Conservation (phyloP, 2,888 invertebrate species). For the Ypsolopha sequella region DNA sequence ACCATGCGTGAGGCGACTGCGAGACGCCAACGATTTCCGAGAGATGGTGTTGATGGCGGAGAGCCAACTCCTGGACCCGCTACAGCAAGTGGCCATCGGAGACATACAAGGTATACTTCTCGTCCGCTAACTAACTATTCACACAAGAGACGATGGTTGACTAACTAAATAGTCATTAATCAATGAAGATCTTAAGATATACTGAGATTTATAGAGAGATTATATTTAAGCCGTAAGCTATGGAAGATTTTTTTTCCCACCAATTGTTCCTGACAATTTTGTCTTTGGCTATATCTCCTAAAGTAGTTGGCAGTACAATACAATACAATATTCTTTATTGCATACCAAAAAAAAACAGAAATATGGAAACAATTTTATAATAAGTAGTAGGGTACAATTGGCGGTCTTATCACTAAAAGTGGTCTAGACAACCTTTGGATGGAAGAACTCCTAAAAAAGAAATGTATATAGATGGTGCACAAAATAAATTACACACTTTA, state of each 20-base stretch:
- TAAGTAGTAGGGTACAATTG: too few relatives aligned
- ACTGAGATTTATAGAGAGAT: background rate
- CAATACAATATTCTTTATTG: too few relatives aligned
- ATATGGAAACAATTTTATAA: too few relatives aligned
- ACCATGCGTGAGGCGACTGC: constrained; percentile 28
- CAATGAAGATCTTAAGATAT: too few relatives aligned
- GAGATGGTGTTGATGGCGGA: constrained; percentile 33
- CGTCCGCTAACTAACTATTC: background rate
- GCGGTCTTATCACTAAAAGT: too few relatives aligned
- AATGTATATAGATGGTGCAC: too few relatives aligned
- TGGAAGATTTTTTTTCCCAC: background rate
- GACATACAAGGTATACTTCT: background rate
- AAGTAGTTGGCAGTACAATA: too few relatives aligned
- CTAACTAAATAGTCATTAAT: background rate
- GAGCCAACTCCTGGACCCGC: constrained; percentile 22
- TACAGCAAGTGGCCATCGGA: constrained; percentile 2
- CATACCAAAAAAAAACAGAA: too few relatives aligned
- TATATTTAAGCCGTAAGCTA: background rate
- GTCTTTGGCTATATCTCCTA: too few relatives aligned
- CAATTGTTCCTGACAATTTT: background rate
- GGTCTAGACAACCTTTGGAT: too few relatives aligned
- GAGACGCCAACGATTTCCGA: constrained; percentile 36
- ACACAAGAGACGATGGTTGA: background rate
- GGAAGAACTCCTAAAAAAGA: too few relatives aligned
- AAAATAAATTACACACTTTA: too few relatives aligned